These are phyloP conservation scores for Hippocampus comes DNA, from an alignment of 2,113 vertebrate genomes.

Conservation along the genomic window DNA sequence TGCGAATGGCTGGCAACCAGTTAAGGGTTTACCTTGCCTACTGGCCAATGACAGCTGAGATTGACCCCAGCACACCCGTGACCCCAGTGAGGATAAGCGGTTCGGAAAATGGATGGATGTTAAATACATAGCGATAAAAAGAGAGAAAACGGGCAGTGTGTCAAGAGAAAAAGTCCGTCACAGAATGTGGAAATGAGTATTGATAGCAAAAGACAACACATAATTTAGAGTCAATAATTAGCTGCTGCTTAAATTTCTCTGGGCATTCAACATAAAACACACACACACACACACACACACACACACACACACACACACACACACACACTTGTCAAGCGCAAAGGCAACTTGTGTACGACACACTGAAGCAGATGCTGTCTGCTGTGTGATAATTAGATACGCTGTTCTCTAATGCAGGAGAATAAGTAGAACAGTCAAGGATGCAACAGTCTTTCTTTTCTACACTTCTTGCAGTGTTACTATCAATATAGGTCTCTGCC, in stretches of 20 bases:
- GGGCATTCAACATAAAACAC: conserved; percentile 16
- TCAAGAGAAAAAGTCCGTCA: background rate
- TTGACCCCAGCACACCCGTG: too few species aligned
- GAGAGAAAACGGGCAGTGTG: background rate
- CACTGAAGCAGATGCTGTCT: too few species aligned
- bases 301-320: background rate
- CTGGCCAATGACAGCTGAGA: too few species aligned
- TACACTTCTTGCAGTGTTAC: background rate
- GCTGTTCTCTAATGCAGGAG: background rate
- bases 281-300: background rate
- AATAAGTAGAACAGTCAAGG: background rate
- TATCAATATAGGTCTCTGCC: conserved; percentile 1
- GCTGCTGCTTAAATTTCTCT: conserved; percentile 26
- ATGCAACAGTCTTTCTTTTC: background rate
- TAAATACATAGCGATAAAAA: background rate
- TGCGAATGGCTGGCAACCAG: too few species aligned
- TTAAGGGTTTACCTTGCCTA: too few species aligned
- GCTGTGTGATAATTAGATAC: background rate
- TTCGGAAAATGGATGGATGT: background rate
- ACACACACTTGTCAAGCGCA: background rate
- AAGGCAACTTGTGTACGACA: too few species aligned
- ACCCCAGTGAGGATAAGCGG: too few species aligned
- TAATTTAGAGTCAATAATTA: conserved; percentile 37
- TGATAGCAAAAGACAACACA: conserved; percentile 14
- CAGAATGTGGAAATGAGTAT: background rate